Base-by-base conservation (phyloP, 2,888 invertebrate species). In the Lysandra coridon region DNA sequence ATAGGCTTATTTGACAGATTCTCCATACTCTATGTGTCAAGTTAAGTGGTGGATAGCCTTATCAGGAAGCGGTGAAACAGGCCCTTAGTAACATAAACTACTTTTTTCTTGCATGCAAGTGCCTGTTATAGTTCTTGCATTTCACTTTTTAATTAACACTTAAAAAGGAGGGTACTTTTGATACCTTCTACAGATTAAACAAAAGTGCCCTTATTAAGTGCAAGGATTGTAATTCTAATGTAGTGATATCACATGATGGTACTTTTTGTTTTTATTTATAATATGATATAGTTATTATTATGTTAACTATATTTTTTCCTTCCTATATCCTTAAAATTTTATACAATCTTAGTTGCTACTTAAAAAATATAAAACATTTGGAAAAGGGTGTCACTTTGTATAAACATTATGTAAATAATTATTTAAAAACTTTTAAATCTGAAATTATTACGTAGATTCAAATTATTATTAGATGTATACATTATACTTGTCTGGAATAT, bases 101-200 rank as follows among this genome's bases (percentile, higher is more conserved):
- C n/a, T 53, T 49, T 4, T 17, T 30, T 75, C 75, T 75, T 75
- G 75, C 44, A 49, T 75, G 44, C 23, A 49, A 75, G 49, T 75
- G 49, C 75, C 49, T 75, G 23, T 75, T 23, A 75, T 75, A 44
- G 37, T 69, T 37, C 69, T 69, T 69, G 69, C 69, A 69, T 69
- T 69, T 69, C 5, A 33, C 14, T 37, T 33, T 69, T 69, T 5
- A 69, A 14, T 33, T 69, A 33, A 14, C 33, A 62, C 14, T 69
- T 33, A 37, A 69, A 69, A 33, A 37, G 5, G 33, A 33, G 69
- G 69, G 69, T 69, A 69, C 69, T 33, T 69, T 69, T 33, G 33
- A 69, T 69, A 69, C 33, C 64, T 69, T 69, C 33, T 69, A 69
- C 33, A 69, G 33, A 69, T 69, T 37, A 37, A 14, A 37, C 69